Evolutionary conservation across 2,888 invertebrate genomes (phyloP).

Genomic region (Stenolophus ochropezus): DNA sequence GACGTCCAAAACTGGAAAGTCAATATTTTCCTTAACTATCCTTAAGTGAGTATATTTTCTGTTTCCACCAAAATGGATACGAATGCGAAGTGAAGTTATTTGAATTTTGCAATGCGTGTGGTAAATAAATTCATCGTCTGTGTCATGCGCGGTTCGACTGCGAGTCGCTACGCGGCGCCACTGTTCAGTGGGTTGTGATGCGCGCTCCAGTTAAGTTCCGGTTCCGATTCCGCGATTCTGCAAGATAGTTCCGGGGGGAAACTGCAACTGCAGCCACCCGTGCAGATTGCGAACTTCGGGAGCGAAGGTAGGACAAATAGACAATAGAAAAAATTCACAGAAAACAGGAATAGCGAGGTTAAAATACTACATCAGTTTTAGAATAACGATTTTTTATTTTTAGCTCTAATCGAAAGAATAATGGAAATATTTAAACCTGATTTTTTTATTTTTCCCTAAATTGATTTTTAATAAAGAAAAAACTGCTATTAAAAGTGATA

Average conservation of each 20-base stretch:
- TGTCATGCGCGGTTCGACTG: conserved; percentile 5
- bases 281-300: not conserved
- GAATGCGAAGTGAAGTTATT: no score
- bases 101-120: not conserved
- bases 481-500: no score
- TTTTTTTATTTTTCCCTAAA: no score
- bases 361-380: no score
- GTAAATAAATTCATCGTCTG: not conserved
- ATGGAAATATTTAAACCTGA: no score
- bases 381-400: no score
- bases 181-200: conserved; percentile 20
- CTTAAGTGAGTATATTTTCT: no score
- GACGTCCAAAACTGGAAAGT: no score
- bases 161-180: conserved; percentile 4
- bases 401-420: no score
- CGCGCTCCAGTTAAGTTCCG: conserved; percentile 22
- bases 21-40: no score
- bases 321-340: not conserved
- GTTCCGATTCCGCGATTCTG: conserved; percentile 6
- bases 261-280: not conserved
- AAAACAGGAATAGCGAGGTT: not conserved
- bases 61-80: no score
- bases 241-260: not conserved
- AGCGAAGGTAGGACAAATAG: not conserved
- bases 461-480: no score